Evolutionary conservation across 2,797 vertebrate species (phyloP), one percentile per base, ranked within the genome.

Genomic region (Hypotaenidia okinawae): DNA sequence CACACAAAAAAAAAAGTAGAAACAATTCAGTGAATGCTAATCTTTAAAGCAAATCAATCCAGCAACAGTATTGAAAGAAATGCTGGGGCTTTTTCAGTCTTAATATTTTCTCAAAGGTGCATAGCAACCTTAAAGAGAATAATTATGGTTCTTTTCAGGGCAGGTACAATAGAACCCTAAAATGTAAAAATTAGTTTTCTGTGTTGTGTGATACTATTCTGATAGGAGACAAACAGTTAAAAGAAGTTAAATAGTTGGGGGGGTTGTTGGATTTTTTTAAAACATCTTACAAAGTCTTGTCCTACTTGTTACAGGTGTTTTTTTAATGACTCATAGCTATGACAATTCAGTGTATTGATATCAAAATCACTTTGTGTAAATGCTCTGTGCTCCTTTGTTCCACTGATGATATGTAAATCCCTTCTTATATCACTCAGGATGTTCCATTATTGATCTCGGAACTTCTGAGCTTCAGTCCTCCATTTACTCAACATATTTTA

Each of bases 331-430:
- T 96, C 96, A 91, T 68, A 89, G 69, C 47, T 93, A 64, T 94
- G 82, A 94, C 83, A 96, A 64, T 88, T 77, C 75, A 79, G 62
- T 17, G 47, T 91, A 64, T 35, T 96, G 95, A 94, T 92, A 97
- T 58, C 90, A 90, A 94, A 94, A 82, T 39, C 32, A 37, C 45
- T 94, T 84, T 84, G 70, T 84, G 67, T 64, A 89, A 84, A 74
- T 76, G n/a, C 25, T 86, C 74, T 82, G 13, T 35, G 16, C 30
- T 89, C 68, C 72, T 67, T 93, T 94, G 87, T 94, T 96, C 79
- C 37, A 52, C 76, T 45, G 86, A 83, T 54, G 81, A 69, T 43
- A 62, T 23, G 39, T 27, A 76, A 90, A 67, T 35, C 7, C 6
- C n/a, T 62, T 54, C 74, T 66, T 69, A 51, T 21, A 45, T 18